These are phyloP conservation scores for Empis stercorea DNA, from an alignment of 2,888 invertebrate genomes.

Conservation along the genomic window DNA sequence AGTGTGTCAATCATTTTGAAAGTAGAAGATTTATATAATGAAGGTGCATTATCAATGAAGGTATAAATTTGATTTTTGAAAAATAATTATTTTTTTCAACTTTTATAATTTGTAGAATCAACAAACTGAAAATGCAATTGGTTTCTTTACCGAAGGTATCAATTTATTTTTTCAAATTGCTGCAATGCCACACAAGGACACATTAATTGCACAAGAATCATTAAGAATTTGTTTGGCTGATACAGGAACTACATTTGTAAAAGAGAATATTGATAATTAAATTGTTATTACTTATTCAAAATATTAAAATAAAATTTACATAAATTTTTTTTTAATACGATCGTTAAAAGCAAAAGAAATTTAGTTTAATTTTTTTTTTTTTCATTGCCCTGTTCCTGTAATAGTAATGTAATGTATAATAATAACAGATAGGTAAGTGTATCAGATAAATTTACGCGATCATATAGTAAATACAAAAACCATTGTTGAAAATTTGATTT, in stretches of 20 bases:
- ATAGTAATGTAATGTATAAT: no score
- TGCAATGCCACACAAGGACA: constrained; percentile 50
- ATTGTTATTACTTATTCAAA: no score
- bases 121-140: constrained; percentile 41
- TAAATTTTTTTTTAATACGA: no score
- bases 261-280: no score
- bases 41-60: constrained; percentile 34
- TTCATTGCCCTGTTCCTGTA: no score
- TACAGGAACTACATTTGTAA: constrained; percentile 12
- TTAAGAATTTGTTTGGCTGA: constrained; percentile 51
- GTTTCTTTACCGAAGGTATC: constrained; percentile 42
- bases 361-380: no score
- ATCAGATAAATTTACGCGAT: no score
- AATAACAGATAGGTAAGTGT: no score
- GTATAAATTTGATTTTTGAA: constrained; percentile 6
- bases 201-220: constrained; percentile 57
- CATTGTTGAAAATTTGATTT: no score
- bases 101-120: constrained; percentile 31
- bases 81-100: not conserved
- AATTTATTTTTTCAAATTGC: constrained; percentile 49
- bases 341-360: no score
- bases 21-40: constrained; percentile 39
- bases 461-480: no score
- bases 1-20: constrained; percentile 34
- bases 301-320: no score